These are phyloP conservation scores for Eleutherodactylus coqui DNA, from an alignment of 2,797 vertebrate genomes.

Conservation along the genomic window DNA sequence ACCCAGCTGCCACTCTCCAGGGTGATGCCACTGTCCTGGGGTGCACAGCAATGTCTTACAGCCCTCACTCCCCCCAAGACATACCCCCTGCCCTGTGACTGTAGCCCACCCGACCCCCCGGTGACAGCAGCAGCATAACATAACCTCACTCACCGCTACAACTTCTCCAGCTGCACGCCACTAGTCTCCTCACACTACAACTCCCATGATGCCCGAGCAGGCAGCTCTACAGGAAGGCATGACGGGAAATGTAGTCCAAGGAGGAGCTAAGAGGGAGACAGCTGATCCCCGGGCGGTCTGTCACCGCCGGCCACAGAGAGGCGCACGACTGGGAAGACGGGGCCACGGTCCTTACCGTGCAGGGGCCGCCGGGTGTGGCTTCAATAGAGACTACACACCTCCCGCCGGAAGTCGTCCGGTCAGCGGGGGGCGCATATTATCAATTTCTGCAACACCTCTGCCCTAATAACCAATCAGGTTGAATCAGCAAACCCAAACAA, in stretches of 20 bases:
- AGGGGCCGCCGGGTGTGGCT: neutral
- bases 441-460: no score
- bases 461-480: no score
- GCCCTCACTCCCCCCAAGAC: no score
- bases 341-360: neutral
- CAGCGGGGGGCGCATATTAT: no score
- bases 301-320: neutral
- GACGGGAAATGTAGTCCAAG: constrained; percentile 31
- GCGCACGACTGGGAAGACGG: neutral
- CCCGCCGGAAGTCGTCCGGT: constrained; percentile 33
- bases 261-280: neutral
- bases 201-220: neutral
- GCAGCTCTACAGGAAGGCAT: neutral
- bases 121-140: neutral
- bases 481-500: no score
- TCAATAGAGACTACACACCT: neutral
- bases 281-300: neutral
- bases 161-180: neutral
- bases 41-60: no score
- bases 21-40: no score
- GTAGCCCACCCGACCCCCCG: neutral
- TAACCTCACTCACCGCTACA: constrained; percentile 19
- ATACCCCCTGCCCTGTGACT: no score
- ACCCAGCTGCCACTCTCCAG: no score
- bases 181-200: neutral